Evolutionary conservation across 2,797 vertebrate genomes (phyloP).

Genomic region (Argyrosomus regius): DNA sequence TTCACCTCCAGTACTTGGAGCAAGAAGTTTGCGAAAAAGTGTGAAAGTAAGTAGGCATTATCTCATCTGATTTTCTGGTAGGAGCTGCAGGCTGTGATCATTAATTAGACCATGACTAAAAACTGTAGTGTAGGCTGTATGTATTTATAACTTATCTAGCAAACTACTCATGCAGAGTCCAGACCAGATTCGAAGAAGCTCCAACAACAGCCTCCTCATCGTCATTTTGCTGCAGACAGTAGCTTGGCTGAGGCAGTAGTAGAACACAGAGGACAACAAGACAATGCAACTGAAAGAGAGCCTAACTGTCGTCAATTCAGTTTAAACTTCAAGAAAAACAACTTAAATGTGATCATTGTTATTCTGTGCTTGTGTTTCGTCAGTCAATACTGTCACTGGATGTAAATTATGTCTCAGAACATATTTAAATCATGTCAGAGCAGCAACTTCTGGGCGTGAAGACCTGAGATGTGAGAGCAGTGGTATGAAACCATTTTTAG

Average conservation of each 20-base stretch:
- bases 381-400: background rate
- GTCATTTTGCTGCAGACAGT: background rate
- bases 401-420: background rate
- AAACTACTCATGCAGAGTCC: background rate
- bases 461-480: constrained; percentile 2
- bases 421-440: background rate
- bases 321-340: background rate
- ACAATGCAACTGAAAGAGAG: background rate
- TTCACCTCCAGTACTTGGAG: background rate
- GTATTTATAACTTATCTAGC: background rate
- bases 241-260: background rate
- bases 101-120: background rate
- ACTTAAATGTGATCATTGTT: background rate
- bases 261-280: background rate
- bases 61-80: background rate
- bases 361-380: background rate
- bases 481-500: background rate
- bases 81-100: no score
- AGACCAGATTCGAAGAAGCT: background rate
- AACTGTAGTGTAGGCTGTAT: background rate
- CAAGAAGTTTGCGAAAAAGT: background rate
- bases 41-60: background rate
- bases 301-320: background rate
- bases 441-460: background rate
- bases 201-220: no score